Percentiles rank a stretch among this genome's conserved stretches.
Conservation (phyloP, 2,888 invertebrate species). For the Mycalesis mineus region DNA sequence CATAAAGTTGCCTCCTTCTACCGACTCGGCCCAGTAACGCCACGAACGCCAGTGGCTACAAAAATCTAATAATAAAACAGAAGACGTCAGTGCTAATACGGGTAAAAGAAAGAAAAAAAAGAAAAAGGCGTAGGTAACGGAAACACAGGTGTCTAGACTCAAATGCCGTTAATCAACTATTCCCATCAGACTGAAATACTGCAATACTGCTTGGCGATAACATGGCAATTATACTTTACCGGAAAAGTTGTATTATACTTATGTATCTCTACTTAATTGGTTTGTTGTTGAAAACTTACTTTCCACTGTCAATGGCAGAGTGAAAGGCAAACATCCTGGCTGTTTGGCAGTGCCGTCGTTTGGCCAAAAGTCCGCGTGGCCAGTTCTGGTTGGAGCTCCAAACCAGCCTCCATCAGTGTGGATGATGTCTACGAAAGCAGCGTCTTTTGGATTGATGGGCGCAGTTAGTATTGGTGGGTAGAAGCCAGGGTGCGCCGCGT, state of each 20-base stretch:
- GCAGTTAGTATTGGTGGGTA: constrained; percentile 3
- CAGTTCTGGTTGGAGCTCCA: constrained; percentile 48
- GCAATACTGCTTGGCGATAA: no score
- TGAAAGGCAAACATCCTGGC: constrained; percentile 58
- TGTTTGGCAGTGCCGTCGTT: constrained; percentile 67
- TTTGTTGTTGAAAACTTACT: constrained; percentile 45
- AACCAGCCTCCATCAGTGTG: constrained; percentile 68
- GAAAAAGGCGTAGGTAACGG: no score
- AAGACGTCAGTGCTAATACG: no score
- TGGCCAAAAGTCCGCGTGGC: constrained; percentile 69
- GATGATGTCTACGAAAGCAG: constrained; percentile 66
- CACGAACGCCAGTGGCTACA: constrained; percentile 75
- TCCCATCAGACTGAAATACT: no score
- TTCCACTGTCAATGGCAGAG: constrained; percentile 31
- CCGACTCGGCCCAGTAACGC: constrained; percentile 66
- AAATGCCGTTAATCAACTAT: no score
- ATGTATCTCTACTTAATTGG: no score
- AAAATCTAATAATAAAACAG: no score
- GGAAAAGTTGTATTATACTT: no score
- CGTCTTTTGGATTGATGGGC: constrained; percentile 45
- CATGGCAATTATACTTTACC: no score
- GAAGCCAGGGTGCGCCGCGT: constrained; percentile 19
- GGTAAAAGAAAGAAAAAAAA: no score
- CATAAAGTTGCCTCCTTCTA: constrained; percentile 51
- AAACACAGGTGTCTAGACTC: no score